Conservation (phyloP, 2,113 vertebrate genomes). For the Ameiurus melas region DNA sequence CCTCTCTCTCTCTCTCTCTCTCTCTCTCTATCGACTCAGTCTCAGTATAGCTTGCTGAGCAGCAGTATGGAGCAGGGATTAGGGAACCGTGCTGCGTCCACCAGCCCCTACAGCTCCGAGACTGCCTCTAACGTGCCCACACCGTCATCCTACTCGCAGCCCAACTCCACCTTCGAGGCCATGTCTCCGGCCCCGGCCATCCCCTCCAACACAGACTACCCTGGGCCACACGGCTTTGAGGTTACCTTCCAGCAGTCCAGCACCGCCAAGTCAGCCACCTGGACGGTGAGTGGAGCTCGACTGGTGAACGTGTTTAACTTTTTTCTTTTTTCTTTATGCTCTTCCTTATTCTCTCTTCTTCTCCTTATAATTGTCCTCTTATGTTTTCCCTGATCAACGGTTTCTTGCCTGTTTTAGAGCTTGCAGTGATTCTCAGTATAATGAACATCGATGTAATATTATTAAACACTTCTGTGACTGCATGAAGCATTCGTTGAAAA, state of each 20-base stretch:
- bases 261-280: conserved; percentile 98
- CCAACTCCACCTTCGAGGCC: conserved; percentile 98
- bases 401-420: neutral
- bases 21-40: conserved; percentile 76
- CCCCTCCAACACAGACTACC: conserved; percentile 98
- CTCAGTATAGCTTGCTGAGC: conserved; percentile 98
- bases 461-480: neutral
- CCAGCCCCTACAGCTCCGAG: conserved; percentile 96
- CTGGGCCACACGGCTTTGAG: conserved; percentile 92
- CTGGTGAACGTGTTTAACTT: neutral
- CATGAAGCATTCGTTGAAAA: neutral
- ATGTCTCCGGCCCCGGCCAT: conserved; percentile 96
- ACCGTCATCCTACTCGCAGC: conserved; percentile 95
- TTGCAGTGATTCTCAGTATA: neutral
- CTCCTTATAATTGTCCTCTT: neutral
- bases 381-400: neutral
- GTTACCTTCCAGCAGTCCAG: conserved; percentile 99
- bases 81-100: conserved; percentile 85
- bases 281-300: conserved; percentile 89
- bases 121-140: conserved; percentile 91
- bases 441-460: neutral
- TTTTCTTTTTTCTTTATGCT: neutral
- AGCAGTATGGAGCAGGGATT: conserved; percentile 97
- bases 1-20: conserved; percentile 65
- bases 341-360: neutral